Percentiles rank a stretch among this genome's conserved stretches.
Evolutionary conservation across 2,797 vertebrate species (phyloP).

Genomic region (Acrossocheilus wenchowensis): DNA sequence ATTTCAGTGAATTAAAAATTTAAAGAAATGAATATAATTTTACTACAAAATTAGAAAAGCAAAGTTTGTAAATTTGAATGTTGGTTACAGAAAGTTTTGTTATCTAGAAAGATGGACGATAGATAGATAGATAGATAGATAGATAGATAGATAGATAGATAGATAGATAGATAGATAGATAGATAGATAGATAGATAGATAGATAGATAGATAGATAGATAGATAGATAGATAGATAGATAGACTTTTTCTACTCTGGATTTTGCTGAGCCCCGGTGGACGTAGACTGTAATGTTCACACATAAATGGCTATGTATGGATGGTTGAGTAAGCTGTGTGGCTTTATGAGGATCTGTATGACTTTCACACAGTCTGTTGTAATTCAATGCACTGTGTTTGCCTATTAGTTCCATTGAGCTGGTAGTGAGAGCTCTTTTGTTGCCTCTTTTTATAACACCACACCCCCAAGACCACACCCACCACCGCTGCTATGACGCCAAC

Average conservation of each 20-base stretch:
- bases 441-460: constrained; percentile 88
- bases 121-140: neutral
- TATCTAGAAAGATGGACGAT: neutral
- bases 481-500: constrained; percentile 81
- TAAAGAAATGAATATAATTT: neutral
- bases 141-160: neutral
- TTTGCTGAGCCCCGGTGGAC: neutral
- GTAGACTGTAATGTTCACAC: constrained; percentile 48
- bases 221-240: neutral
- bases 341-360: neutral
- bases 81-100: neutral
- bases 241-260: neutral
- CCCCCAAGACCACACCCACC: constrained; percentile 74
- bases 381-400: constrained; percentile 91
- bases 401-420: constrained; percentile 88
- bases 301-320: constrained; percentile 26
- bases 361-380: constrained; percentile 93
- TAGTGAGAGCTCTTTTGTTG: constrained; percentile 93
- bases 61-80: neutral
- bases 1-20: neutral
- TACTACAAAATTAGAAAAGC: neutral
- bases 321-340: constrained; percentile 33
- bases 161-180: neutral
- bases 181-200: neutral
- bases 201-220: neutral